These are phyloP conservation scores for Lepidurus apus DNA, from an alignment of 1,140 invertebrate species.

Conservation along the genomic window DNA sequence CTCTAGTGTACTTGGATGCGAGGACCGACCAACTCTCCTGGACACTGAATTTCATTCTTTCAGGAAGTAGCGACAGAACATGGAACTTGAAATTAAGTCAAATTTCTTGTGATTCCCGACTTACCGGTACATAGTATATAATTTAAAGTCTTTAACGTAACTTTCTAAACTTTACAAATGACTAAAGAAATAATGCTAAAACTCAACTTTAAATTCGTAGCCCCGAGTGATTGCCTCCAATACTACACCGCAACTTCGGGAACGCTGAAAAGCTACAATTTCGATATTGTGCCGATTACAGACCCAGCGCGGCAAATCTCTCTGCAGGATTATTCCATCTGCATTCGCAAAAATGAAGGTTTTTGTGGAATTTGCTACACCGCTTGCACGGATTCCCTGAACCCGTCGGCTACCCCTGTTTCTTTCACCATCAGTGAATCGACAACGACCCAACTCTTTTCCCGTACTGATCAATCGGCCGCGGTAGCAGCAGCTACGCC, in stretches of 20 bases:
- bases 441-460: background rate
- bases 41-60: background rate
- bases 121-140: background rate
- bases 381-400: constrained; percentile 21
- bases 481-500: background rate
- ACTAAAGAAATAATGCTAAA: background rate
- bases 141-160: background rate
- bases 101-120: constrained; percentile 25
- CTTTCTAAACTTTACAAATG: background rate
- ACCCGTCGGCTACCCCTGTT: background rate
- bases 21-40: background rate
- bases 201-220: background rate
- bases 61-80: constrained; percentile 14
- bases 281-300: constrained; percentile 44
- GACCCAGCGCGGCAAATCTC: constrained; percentile 12
- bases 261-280: constrained; percentile 70
- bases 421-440: background rate
- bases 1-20: background rate
- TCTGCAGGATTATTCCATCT: constrained; percentile 30
- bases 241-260: constrained; percentile 61
- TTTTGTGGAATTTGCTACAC: constrained; percentile 32
- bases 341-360: constrained; percentile 27
- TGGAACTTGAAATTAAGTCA: constrained; percentile 33
- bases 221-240: constrained; percentile 57
- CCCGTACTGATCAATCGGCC: background rate